These are phyloP conservation scores for Hyppa rectilinea DNA, from an alignment of 2,888 invertebrate species.

Conservation along the genomic window DNA sequence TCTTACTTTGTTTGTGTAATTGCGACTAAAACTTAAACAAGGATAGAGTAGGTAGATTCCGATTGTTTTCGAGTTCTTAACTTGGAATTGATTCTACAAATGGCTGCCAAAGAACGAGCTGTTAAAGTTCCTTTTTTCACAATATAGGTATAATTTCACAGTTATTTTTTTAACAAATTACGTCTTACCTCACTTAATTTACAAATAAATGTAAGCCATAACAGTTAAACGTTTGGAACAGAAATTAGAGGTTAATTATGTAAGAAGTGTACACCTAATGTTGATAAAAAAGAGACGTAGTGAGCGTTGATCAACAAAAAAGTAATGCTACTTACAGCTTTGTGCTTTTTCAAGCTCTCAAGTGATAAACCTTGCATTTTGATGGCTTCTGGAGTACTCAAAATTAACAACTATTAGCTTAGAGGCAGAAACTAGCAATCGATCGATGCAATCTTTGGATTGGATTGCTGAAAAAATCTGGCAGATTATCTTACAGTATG, in stretches of 20 bases:
- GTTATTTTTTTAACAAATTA: too few species aligned
- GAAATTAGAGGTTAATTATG: conserved; percentile 85
- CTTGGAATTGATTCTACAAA: conserved; percentile 27
- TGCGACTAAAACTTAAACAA: background rate
- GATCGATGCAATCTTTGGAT: conserved; percentile 23
- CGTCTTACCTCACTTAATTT: background rate
- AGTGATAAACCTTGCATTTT: conserved; percentile 94
- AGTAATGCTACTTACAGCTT: conserved; percentile 92
- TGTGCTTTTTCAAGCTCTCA: conserved; percentile 94
- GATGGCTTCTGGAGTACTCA: conserved; percentile 34
- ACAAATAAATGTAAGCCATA: conserved; percentile 1
- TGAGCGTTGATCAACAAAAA: conserved; percentile 47
- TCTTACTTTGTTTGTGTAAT: background rate
- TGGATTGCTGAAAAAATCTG: conserved; percentile 44
- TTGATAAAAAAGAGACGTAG: too few species aligned
- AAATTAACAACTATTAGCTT: conserved; percentile 42
- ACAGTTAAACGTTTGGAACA: background rate
- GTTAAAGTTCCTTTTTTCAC: background rate
- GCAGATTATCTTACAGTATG: conserved; percentile 19
- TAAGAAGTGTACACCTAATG: conserved; percentile 79
- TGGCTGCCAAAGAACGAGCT: conserved; percentile 17
- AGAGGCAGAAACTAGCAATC: conserved; percentile 37
- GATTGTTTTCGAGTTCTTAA: conserved; percentile 9
- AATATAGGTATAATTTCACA: too few species aligned
- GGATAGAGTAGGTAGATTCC: background rate